These are phyloP conservation scores for Dicycla oo DNA, from an alignment of 2,888 invertebrate species.

Conservation along the genomic window DNA sequence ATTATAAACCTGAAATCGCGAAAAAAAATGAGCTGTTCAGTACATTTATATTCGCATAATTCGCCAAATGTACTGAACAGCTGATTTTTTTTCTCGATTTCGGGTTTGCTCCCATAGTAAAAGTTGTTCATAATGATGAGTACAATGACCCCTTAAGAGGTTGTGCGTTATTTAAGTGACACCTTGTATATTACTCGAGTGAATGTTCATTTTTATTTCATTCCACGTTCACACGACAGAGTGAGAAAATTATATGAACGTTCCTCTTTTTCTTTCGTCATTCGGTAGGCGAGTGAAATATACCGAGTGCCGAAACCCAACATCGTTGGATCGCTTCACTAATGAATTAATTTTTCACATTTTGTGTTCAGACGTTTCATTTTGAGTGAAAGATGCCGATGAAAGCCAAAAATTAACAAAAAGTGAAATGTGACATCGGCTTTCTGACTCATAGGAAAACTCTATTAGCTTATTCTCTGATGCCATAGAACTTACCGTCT, in stretches of 20 bases:
- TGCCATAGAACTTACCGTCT: conserved; percentile 6
- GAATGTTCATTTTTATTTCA: neutral
- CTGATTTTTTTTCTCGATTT: too few species aligned
- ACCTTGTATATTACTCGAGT: neutral
- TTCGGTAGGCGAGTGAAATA: neutral
- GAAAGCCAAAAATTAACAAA: neutral
- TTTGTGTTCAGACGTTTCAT: neutral
- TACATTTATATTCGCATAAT: too few species aligned
- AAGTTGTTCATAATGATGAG: too few species aligned
- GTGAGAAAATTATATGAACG: neutral
- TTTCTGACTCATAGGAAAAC: neutral
- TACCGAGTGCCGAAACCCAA: neutral
- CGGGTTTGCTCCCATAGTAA: too few species aligned
- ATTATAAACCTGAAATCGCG: too few species aligned
- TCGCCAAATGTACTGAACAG: too few species aligned
- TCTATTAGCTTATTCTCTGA: neutral
- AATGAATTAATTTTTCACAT: neutral
- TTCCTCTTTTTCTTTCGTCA: neutral
- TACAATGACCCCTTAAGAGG: too few species aligned
- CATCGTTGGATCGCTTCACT: neutral
- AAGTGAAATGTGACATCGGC: neutral
- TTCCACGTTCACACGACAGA: neutral
- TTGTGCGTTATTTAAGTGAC: too few species aligned
- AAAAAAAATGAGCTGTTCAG: too few species aligned
- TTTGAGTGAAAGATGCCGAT: neutral